Conservation (phyloP, 2,113 vertebrate species). For the Verasper variegatus region DNA sequence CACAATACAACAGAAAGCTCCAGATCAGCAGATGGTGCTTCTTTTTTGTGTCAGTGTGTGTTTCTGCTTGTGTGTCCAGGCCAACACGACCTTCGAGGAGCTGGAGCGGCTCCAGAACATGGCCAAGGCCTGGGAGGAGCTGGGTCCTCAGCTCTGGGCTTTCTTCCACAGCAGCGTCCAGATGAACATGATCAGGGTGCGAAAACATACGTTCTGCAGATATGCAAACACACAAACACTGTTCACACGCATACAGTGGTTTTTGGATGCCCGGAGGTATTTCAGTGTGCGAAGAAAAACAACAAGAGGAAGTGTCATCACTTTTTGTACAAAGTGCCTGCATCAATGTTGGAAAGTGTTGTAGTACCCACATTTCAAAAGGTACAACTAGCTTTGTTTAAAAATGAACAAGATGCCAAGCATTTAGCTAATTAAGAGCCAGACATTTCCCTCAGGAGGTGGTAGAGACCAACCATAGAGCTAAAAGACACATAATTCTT, state of each 20-base stretch:
- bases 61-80: slow-evolving; percentile 79
- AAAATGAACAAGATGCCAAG: too few species aligned
- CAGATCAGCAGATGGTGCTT: neutral
- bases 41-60: neutral
- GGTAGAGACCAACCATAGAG: too few species aligned
- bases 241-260: neutral
- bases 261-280: too few species aligned
- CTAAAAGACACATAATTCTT: too few species aligned
- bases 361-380: too few species aligned
- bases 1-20: neutral
- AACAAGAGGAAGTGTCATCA: too few species aligned
- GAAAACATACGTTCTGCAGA: neutral
- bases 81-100: slow-evolving; percentile 95
- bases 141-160: slow-evolving; percentile 91
- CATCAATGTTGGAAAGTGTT: too few species aligned
- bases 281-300: too few species aligned
- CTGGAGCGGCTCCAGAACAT: slow-evolving; percentile 88
- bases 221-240: neutral
- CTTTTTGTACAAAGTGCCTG: too few species aligned
- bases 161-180: slow-evolving; percentile 92
- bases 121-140: slow-evolving; percentile 90
- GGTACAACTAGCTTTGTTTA: too few species aligned
- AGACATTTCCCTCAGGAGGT: too few species aligned
- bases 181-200: slow-evolving; percentile 94
- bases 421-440: too few species aligned